Conservation (phyloP, 2,113 vertebrate genomes). For the Gymnobelideus leadbeateri region DNA sequence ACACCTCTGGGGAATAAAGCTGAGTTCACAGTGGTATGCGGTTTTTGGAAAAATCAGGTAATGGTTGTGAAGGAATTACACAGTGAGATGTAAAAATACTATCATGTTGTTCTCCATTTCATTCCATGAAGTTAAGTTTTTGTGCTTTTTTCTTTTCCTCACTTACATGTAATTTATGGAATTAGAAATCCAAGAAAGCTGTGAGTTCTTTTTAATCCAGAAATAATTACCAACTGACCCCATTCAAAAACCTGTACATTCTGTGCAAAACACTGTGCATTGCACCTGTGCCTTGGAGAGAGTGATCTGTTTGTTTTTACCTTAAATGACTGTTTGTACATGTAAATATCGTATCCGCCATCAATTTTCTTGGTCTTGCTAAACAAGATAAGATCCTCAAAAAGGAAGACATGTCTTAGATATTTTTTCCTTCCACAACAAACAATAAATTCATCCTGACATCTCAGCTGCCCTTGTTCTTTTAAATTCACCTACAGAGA, state of each 20-base stretch:
- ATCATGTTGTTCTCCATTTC: background rate
- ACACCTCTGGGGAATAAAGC: background rate
- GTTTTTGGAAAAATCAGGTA: background rate
- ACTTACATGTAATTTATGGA: background rate
- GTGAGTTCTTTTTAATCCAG: background rate
- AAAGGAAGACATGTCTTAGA: slow-evolving; percentile 90
- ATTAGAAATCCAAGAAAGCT: background rate
- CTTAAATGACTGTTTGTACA: slow-evolving; percentile 92
- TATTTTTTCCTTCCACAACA: slow-evolving; percentile 90
- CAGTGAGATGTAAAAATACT: background rate
- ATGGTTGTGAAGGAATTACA: background rate
- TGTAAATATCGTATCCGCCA: slow-evolving; percentile 88
- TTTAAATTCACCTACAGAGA: slow-evolving; percentile 89
- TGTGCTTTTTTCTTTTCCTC: background rate
- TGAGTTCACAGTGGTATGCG: background rate
- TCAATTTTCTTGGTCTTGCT: slow-evolving; percentile 91
- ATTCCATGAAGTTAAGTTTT: background rate
- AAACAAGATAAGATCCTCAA: slow-evolving; percentile 92
- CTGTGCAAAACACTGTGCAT: background rate
- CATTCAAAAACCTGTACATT: background rate
- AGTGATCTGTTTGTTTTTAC: slow-evolving; percentile 71
- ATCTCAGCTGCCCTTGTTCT: slow-evolving; percentile 89
- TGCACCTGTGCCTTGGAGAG: background rate
- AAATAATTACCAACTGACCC: background rate
- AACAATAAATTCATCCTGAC: slow-evolving; percentile 91